Conservation (phyloP, 2,113 vertebrate genomes). For the Peromyscus maniculatus region DNA sequence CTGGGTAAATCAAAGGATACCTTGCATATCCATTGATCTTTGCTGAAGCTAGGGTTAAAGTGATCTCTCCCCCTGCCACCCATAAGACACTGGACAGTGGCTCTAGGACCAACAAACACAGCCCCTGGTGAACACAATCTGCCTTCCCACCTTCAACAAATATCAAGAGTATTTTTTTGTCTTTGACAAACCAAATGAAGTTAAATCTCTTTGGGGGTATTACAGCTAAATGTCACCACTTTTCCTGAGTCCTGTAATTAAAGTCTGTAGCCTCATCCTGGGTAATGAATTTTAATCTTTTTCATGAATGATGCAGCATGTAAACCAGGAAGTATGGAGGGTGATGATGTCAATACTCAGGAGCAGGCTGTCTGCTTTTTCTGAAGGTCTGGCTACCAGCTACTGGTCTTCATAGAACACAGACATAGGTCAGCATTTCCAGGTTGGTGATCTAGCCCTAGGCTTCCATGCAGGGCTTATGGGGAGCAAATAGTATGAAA, state of each 20-base stretch:
- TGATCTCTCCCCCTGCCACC: background rate
- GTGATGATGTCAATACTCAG: background rate
- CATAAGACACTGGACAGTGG: background rate
- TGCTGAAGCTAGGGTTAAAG: background rate
- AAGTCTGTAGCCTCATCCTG: background rate
- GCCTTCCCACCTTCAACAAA: background rate
- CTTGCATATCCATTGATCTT: no score
- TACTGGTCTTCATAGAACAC: background rate
- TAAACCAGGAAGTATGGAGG: background rate
- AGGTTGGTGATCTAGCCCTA: background rate
- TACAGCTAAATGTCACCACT: constrained; percentile 54
- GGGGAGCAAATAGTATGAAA: background rate
- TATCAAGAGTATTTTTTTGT: constrained; percentile 11
- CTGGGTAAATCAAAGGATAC: background rate
- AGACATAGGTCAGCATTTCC: background rate
- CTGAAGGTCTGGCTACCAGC: background rate
- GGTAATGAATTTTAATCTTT: background rate
- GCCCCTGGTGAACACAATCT: background rate
- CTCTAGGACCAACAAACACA: background rate
- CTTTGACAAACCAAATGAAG: constrained; percentile 43
- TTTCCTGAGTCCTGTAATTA: constrained; percentile 67
- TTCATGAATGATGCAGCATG: background rate
- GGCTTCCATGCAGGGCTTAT: no score
- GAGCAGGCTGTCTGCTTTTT: background rate
- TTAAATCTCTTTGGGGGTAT: constrained; percentile 55